Base-by-base conservation (phyloP, 2,888 invertebrate species). In the Podotricha telesiphe region DNA sequence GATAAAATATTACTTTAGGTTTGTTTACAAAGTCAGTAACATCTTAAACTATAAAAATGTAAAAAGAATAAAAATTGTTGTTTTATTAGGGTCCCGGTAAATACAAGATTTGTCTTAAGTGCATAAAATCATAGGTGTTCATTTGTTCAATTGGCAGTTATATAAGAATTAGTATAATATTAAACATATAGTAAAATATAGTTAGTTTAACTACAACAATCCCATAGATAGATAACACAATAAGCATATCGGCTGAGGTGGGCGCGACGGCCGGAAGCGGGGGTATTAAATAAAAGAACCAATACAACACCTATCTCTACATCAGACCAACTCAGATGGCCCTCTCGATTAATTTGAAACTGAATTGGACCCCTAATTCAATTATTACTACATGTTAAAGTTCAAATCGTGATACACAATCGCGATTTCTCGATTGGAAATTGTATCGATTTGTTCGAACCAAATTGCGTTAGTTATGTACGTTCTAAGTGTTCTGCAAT, bases 381-480 rank as follows among this genome's bases (percentile, higher is more conserved):
- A 87, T 86, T 85, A 83, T n/a, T 80, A 74, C 75, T 77, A 78
- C 84, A 87, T 81, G 83, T 79, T 80, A 86, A 76, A 87, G 86
- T 82, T 84, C 81, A 84, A 64, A 73, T 73, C 72, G 75, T 78
- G 75, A 74, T 72, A 70, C 58, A 70, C 61, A 28, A 70, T 72
- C 62, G 73, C 69, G 72, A 71, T 75, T 70, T 61, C 62, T 53
- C 51, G 59, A 61, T 58, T 61, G 17, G 51, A 50, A 59, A 58
- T 59, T 28, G 40, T 61, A 67, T 67, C 61, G 51, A 62, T 62
- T 22, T 67, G 67, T 53, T 45, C 61, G 17, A 37, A 50, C 22
- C 53, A 64, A 59, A 70, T 67, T 47, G 59, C 51, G 59, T 70
- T 67, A 19, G n/a, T 28, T 61, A 34, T 13, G 34, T 19, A 45